Evolutionary conservation across 2,797 vertebrate genomes (phyloP), one percentile per base, ranked within the genome.

Genomic region (Eidolon dupreanum): DNA sequence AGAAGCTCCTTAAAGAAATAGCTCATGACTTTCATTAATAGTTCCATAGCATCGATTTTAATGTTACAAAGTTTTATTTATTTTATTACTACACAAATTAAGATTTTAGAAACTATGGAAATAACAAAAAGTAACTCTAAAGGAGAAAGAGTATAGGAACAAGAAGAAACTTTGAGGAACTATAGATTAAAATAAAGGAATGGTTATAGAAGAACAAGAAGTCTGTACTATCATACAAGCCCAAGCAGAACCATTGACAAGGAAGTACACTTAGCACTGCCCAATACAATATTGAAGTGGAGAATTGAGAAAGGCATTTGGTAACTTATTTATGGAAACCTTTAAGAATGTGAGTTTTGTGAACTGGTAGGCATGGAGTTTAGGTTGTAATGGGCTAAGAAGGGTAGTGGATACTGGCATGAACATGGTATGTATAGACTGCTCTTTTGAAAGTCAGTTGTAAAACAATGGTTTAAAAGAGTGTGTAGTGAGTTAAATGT

Each of bases 21-120:
- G 28, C 8, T 89, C 71, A 65, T 6, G 38, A 51, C 19, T 91
- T 83, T 43, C 20, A 78, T 91, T 63, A 78, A 78, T 90, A 63
- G 26, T 75, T 83, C 26, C n/a, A 79, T 17, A 49, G 4, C 28
- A 96, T 94, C 20, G 65, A 31, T 83, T 92, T 91, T 82, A 96
- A 82, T 70, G 26, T 28, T 65, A 13, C 68, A 19, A 77, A 68
- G 2, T 68, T 70, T 93, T 97, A 81, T n/a, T 73, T 87, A 83
- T 61, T 94, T 66, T 5, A 71, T 22, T 63, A 89, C 15, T 90
- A 53, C 2, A 89, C 15, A 95, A 94, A 90, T 88, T 88, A 74
- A 88, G 28, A 51, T 85, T 92, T 96, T 88, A 38, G 10, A 57
- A 81, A 68, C 28, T 15, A 49, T 33, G 20, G 36, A 71, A 88